Evolutionary conservation across 1,140 invertebrate species (phyloP), one percentile per base, ranked within the genome.

Genomic region (Lucilia sericata): DNA sequence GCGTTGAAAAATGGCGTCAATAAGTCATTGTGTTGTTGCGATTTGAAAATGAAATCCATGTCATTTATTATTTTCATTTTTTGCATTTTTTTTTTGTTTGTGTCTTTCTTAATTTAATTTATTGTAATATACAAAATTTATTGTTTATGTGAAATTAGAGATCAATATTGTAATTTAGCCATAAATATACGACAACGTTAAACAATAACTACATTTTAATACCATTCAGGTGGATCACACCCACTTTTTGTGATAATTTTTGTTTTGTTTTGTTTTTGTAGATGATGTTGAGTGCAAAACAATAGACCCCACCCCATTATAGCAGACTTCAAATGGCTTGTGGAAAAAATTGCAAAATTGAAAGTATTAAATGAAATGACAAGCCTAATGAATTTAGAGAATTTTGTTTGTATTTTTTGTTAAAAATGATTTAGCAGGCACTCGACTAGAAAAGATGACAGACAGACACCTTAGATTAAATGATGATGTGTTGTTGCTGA

Each of bases 1-100:
- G n/a, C 42, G 47, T 80, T 80, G 76, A 80, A 80, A 80, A 80
- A 80, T 80, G 76, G 76, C 76, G 76, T 80, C 76, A 80, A 80
- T 80, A 80, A 80, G 42, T 80, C 76, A 80, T 80, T 80, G 42
- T 21, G 21, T 70, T 21, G 65, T 70, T 70, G 21, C 19, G 4
- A 21, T 25, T 70, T 19, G n/a, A 70, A 70, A 70, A 70, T 70
- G 65, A 70, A 70, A 70, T 21, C 65, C 65, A 21, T 70, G 65
- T 70, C 65, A 70, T 70, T 70, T 21, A 21, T 70, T 70, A 70
- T 70, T 25, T 10, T 60, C 55, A 60, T 17, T 60, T 60, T 60
- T 7, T n/a, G n/a, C n/a, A n/a, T n/a, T n/a, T 60, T 60, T 7
- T 42, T 10, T 0, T 42, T 42, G 42, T 42, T 42, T 42, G 7